phyloP scores from a whole-genome alignment of 1,140 invertebrate genomes.

The Anoplolepis gracilipes region DNA sequence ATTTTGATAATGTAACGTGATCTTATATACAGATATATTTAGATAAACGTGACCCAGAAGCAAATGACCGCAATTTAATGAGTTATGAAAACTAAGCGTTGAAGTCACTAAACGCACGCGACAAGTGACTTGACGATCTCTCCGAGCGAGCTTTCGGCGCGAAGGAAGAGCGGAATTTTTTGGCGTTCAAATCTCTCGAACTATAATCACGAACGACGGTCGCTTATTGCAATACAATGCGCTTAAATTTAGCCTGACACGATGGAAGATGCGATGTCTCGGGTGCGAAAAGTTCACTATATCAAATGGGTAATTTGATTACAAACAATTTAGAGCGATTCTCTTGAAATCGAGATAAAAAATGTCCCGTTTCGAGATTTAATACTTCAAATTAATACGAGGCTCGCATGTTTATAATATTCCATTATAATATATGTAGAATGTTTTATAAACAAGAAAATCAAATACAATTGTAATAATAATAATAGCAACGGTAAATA shows the following conservation, averaged over 20 bases:
- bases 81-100: slow-evolving; percentile 54
- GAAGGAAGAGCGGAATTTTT: slow-evolving; percentile 27
- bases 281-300: no score
- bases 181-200: slow-evolving; percentile 52
- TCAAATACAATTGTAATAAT: not conserved
- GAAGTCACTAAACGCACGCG: slow-evolving; percentile 62
- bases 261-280: no score
- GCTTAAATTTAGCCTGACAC: not conserved
- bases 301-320: not conserved
- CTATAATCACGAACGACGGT: not conserved
- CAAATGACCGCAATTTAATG: not conserved
- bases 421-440: not conserved
- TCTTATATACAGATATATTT: not conserved
- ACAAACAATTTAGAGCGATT: no score
- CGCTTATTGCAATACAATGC: not conserved
- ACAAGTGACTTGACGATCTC: slow-evolving; percentile 49
- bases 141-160: slow-evolving; percentile 27
- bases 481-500: not conserved
- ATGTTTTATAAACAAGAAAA: not conserved
- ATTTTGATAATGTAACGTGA: not conserved
- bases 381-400: not conserved
- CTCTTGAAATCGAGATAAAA: no score
- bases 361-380: not conserved
- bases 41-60: not conserved
- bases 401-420: no score